Evolutionary conservation across 1,140 invertebrate species (phyloP).

Genomic region (Kradibia gibbosae): DNA sequence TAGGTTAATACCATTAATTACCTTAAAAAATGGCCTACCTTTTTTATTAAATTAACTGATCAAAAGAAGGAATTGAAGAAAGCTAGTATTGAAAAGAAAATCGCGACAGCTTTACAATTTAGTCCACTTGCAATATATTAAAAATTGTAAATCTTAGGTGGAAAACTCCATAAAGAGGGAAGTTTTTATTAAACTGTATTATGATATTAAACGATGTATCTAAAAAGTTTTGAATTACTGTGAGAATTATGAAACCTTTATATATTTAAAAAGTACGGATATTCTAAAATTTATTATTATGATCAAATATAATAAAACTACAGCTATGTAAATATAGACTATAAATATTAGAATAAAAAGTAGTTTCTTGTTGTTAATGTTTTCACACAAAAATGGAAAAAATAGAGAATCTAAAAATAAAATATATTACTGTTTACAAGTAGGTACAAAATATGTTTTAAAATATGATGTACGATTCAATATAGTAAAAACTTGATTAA

Average conservation of each 20-base stretch:
- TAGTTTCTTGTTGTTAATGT: no score
- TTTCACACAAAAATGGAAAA: no score
- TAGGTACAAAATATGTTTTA: no score
- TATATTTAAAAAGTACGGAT: not conserved
- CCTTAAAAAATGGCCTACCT: not conserved
- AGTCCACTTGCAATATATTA: not conserved
- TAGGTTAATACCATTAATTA: not conserved
- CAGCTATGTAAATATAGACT: no score
- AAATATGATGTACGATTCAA: no score
- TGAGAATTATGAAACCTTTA: not conserved
- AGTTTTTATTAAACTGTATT: not conserved
- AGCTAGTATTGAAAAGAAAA: not conserved
- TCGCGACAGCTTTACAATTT: not conserved
- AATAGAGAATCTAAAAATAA: no score
- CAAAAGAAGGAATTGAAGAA: not conserved
- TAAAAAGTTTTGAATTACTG: conserved; percentile 4
- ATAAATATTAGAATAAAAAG: no score
- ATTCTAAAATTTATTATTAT: not conserved
- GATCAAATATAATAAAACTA: not conserved
- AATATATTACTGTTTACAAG: no score
- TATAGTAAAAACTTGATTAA: no score
- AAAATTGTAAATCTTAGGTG: not conserved
- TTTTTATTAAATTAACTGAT: not conserved
- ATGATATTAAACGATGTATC: not conserved
- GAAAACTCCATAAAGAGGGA: not conserved